Evolutionary conservation across 30 jellyfish, hydroid and myxozoan genomes (phyloP).

Genomic region (Aurelia aurita): DNA sequence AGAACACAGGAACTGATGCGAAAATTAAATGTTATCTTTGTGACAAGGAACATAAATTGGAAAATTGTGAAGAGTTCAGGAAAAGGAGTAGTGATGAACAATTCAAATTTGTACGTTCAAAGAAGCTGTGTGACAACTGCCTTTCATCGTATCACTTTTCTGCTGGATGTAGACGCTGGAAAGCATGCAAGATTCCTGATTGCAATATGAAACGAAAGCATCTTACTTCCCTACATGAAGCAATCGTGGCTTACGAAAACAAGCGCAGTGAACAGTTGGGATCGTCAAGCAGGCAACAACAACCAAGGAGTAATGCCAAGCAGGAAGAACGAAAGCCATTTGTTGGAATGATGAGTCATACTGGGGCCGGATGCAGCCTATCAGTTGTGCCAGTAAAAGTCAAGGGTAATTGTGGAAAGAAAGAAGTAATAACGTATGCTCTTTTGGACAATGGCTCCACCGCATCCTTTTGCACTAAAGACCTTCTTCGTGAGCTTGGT

Average conservation of each 20-base stretch:
- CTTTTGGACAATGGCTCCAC: slow-evolving; percentile 68
- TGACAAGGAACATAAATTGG: slow-evolving; percentile 44
- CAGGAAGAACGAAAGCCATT: slow-evolving; percentile 4
- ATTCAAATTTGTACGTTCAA: slow-evolving; percentile 14
- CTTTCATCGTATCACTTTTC: slow-evolving; percentile 33
- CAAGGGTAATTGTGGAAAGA: background rate
- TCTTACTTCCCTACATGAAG: slow-evolving; percentile 24
- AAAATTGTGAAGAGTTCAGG: slow-evolving; percentile 36
- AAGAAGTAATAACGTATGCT: slow-evolving; percentile 42
- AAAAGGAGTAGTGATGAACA: slow-evolving; percentile 22
- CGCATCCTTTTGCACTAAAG: slow-evolving; percentile 50
- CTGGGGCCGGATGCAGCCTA: slow-evolving; percentile 61
- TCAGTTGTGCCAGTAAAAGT: slow-evolving; percentile 57
- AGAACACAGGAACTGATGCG: background rate
- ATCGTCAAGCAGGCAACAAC: background rate
- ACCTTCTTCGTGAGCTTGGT: slow-evolving; percentile 18
- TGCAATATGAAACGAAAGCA: slow-evolving; percentile 44
- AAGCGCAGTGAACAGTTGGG: slow-evolving; percentile 1
- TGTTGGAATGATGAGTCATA: slow-evolving; percentile 28
- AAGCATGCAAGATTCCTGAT: slow-evolving; percentile 42
- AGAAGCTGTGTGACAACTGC: slow-evolving; percentile 57
- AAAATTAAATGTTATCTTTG: slow-evolving; percentile 30
- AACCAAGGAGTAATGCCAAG: background rate
- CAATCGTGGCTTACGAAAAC: slow-evolving; percentile 37
- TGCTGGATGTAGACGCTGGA: slow-evolving; percentile 47